phyloP scores from a whole-genome alignment of 2,113 vertebrate genomes.

The Amphilophus citrinellus region DNA sequence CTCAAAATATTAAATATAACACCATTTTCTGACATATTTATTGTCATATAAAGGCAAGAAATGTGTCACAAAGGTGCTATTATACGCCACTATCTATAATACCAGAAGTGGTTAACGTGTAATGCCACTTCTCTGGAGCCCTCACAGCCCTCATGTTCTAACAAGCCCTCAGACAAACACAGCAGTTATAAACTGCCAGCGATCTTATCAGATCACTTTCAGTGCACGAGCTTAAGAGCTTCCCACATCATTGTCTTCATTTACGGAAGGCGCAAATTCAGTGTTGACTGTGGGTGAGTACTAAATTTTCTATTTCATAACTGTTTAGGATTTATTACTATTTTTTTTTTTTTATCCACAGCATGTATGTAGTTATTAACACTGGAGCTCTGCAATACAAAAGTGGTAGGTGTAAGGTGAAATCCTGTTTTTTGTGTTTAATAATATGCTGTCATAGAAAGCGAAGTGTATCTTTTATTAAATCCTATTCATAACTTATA shows the following conservation, averaged over 20 bases:
- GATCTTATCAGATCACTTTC: background rate
- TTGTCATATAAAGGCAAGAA: background rate
- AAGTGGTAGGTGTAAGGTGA: background rate
- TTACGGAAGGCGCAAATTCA: background rate
- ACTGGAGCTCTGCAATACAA: background rate
- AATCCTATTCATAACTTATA: background rate
- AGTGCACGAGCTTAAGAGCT: background rate
- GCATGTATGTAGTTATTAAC: background rate
- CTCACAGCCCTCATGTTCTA: background rate
- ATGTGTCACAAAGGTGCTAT: background rate
- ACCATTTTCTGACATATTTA: background rate
- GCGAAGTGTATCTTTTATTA: background rate
- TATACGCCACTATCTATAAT: background rate
- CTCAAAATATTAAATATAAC: background rate
- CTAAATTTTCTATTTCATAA: background rate
- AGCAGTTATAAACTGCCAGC: background rate
- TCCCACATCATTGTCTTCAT: too few species aligned
- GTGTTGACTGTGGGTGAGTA: constrained; percentile 5
- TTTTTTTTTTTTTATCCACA: background rate
- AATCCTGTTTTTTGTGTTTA: background rate
- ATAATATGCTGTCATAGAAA: background rate
- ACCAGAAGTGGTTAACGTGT: background rate
- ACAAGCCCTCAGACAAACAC: background rate
- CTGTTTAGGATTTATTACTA: background rate
- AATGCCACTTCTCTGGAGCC: background rate